These are phyloP conservation scores for Bradypodion pumilum DNA, from an alignment of 2,797 vertebrate genomes.

Conservation along the genomic window DNA sequence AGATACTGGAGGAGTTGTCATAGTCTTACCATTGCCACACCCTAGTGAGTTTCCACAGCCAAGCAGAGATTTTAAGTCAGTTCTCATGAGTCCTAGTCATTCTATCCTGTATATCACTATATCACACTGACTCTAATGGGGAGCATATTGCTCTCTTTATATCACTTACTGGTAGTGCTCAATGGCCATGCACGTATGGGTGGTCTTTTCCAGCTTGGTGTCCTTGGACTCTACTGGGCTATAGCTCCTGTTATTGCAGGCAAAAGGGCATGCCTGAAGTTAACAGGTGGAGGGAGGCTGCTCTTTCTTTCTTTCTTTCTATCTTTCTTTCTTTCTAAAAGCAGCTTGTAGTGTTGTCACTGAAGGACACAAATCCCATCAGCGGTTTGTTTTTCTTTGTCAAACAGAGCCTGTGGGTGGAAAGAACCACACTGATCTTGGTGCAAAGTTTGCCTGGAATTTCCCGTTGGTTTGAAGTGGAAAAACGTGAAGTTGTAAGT, in stretches of 20 bases:
- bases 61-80: too few relatives aligned
- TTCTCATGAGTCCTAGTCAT: too few relatives aligned
- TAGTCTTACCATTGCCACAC: too few relatives aligned
- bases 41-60: too few relatives aligned
- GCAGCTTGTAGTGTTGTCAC: not conserved
- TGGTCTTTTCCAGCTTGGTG: not conserved
- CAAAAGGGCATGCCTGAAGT: not conserved
- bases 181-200: too few relatives aligned
- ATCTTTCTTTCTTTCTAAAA: not conserved
- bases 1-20: too few relatives aligned
- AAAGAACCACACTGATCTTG: constrained; percentile 94
- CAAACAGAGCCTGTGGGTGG: constrained; percentile 97
- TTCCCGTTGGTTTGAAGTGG: constrained; percentile 99
- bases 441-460: constrained; percentile 98
- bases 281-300: not conserved
- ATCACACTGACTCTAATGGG: not conserved
- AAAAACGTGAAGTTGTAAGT: constrained; percentile 96
- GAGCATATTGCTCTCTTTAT: not conserved
- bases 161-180: not conserved
- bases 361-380: not conserved
- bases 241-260: not conserved
- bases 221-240: not conserved
- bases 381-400: constrained; percentile 34
- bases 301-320: not conserved
- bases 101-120: too few relatives aligned